phyloP scores from a whole-genome alignment of 2,888 invertebrate genomes.

The Chaitophorus viminalis region DNA sequence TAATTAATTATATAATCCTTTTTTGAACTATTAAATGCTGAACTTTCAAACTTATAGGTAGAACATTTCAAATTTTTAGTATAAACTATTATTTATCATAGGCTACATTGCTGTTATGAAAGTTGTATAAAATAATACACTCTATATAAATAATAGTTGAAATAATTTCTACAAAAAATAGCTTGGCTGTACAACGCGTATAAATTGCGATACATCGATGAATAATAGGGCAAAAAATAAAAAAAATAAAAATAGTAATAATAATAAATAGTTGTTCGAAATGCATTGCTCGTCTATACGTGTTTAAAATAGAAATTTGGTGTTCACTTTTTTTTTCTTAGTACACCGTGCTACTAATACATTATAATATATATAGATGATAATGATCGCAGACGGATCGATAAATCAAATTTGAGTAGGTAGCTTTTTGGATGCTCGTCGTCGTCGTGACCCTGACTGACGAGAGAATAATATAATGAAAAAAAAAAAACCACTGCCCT shows the following conservation, averaged over 20 bases:
- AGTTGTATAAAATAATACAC: too few species aligned
- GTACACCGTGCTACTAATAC: neutral
- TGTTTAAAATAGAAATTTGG: neutral
- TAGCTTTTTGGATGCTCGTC: conserved; percentile 30
- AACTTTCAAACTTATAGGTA: too few species aligned
- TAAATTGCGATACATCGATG: neutral
- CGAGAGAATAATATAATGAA: conserved; percentile 25
- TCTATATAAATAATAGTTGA: too few species aligned
- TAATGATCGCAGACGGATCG: conserved; percentile 27
- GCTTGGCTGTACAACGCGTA: neutral
- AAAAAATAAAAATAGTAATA: neutral
- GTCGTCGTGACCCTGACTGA: conserved; percentile 25
- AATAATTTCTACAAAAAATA: too few species aligned
- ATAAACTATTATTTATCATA: too few species aligned
- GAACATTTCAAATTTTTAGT: too few species aligned
- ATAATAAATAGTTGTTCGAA: neutral
- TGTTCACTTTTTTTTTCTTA: neutral
- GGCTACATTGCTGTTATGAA: too few species aligned
- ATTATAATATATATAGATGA: conserved; percentile 14
- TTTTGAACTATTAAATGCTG: too few species aligned
- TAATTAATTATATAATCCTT: too few species aligned
- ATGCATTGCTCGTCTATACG: neutral
- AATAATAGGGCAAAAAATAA: neutral
- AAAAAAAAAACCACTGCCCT: conserved; percentile 25
- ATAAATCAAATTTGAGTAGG: conserved; percentile 59